These are phyloP conservation scores for Coenonympha glycerion DNA, from an alignment of 2,888 invertebrate genomes.

Conservation along the genomic window DNA sequence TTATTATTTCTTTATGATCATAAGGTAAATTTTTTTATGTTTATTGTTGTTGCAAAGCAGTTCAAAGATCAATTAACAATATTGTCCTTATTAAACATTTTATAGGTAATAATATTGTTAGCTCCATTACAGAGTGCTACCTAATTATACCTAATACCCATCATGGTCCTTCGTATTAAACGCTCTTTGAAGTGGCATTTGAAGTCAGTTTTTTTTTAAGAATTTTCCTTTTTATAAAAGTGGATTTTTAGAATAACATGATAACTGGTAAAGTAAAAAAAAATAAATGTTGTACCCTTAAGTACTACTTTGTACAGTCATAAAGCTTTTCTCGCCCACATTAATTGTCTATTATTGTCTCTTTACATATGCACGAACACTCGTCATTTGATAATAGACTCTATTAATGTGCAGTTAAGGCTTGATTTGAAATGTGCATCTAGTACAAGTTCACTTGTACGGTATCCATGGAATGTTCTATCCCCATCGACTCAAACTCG, in stretches of 20 bases:
- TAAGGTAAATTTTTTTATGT: too few species aligned
- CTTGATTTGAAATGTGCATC: background rate
- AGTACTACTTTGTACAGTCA: background rate
- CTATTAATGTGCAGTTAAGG: background rate
- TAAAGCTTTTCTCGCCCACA: constrained; percentile 3
- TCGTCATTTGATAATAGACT: constrained; percentile 2
- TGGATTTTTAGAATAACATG: background rate
- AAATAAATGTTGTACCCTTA: constrained; percentile 2
- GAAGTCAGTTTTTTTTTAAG: too few species aligned
- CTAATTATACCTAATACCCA: too few species aligned
- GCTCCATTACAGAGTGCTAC: too few species aligned
- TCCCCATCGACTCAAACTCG: constrained; percentile 10
- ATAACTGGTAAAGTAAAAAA: background rate
- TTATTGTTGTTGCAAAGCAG: too few species aligned
- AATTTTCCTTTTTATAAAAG: too few species aligned
- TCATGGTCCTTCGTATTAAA: too few species aligned
- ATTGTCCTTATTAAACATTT: too few species aligned
- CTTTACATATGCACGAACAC: background rate
- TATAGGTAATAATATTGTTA: too few species aligned
- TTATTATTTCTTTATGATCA: too few species aligned
- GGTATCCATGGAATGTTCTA: constrained; percentile 19
- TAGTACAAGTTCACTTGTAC: constrained; percentile 3
- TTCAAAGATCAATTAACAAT: too few species aligned
- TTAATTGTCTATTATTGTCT: constrained; percentile 11
- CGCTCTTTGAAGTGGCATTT: too few species aligned